A percentile compares a stretch with the other conserved stretches of the same genome.
Conservation (phyloP, 2,113 vertebrate genomes). For the Aix galericulata region DNA sequence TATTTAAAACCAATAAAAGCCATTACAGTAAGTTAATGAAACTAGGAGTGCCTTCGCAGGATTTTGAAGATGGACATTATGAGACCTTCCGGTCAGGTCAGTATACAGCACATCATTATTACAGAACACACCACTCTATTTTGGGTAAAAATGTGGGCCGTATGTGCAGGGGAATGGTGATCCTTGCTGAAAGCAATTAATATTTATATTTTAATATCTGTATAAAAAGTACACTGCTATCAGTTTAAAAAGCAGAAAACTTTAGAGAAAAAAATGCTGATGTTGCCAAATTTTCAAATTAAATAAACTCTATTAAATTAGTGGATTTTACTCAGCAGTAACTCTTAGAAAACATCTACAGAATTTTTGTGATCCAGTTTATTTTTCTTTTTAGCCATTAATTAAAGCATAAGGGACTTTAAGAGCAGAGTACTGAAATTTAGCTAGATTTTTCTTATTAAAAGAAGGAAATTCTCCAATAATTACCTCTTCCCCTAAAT, state of each 20-base stretch:
- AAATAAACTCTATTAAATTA: background rate
- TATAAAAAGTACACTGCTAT: background rate
- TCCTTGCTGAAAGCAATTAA: background rate
- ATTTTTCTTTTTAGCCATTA: constrained; percentile 43
- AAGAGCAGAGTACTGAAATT: constrained; percentile 63
- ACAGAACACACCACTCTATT: background rate
- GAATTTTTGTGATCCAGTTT: constrained; percentile 1
- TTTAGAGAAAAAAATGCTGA: background rate
- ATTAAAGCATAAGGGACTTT: constrained; percentile 71
- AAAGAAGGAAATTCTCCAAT: constrained; percentile 53
- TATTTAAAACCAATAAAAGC: background rate
- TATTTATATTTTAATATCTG: background rate
- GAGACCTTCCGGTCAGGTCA: background rate
- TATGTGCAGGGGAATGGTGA: too few relatives aligned
- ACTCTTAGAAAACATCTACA: background rate
- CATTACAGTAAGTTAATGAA: background rate
- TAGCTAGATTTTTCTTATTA: constrained; percentile 70
- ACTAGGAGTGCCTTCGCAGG: background rate
- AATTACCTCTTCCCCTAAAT: constrained; percentile 78
- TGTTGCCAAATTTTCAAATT: background rate
- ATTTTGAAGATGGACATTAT: background rate
- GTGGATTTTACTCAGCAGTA: background rate
- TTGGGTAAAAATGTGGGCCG: too few relatives aligned
- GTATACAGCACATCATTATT: background rate
- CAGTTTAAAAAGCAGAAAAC: background rate